Evolutionary conservation across 2,797 vertebrate species (phyloP).

Genomic region (Eulemur mongoz): DNA sequence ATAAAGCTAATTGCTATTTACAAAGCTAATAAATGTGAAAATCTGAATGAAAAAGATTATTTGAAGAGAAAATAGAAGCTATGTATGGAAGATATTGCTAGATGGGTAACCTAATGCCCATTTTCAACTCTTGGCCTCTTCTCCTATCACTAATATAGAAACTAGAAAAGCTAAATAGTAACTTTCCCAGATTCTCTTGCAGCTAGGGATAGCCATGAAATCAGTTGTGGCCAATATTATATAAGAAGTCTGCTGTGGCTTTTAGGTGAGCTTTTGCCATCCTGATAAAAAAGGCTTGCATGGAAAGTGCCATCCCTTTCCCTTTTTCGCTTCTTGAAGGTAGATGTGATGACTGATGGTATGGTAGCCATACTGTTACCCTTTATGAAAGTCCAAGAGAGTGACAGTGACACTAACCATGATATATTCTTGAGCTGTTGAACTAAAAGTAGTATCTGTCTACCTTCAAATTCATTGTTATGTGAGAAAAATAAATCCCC

Average conservation of each 20-base stretch:
- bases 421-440: background rate
- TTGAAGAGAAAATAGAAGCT: background rate
- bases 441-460: background rate
- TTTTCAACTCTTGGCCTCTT: background rate
- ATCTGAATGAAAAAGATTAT: background rate
- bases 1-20: background rate
- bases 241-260: background rate
- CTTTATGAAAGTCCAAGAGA: background rate
- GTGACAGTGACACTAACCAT: background rate
- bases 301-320: background rate
- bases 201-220: background rate
- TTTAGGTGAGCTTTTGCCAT: background rate
- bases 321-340: background rate
- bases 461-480: background rate
- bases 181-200: background rate
- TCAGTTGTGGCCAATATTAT: background rate
- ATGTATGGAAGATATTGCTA: background rate
- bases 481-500: background rate
- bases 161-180: background rate
- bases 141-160: background rate
- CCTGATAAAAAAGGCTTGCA: background rate
- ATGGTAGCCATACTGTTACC: background rate
- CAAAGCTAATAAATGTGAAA: slow-evolving; percentile 29
- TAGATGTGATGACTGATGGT: background rate
- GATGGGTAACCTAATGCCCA: background rate